A percentile compares a stretch with the other conserved stretches of the same genome.
These are phyloP conservation scores for Burhinus bistriatus DNA, from an alignment of 2,113 vertebrate genomes.

Conservation along the genomic window DNA sequence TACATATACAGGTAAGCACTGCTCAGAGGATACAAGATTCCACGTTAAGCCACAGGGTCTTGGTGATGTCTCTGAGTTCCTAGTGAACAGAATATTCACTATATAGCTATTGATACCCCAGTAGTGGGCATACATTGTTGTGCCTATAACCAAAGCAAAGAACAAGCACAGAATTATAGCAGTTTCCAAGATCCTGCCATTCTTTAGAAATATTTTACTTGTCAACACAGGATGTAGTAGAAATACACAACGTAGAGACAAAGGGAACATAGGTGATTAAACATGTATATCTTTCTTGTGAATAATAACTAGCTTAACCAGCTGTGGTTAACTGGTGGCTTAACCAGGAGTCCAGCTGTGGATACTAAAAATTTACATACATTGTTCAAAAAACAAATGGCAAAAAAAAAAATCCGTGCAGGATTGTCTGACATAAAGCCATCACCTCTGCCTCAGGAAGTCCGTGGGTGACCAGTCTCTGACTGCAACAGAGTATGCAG, in stretches of 20 bases:
- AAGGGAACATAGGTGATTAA: not conserved
- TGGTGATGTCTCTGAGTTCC: not conserved
- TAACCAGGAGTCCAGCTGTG: not conserved
- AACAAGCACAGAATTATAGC: not conserved
- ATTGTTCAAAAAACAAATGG: not conserved
- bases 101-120: not conserved
- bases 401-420: not conserved
- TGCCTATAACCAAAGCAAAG: not conserved
- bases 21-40: not conserved
- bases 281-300: not conserved
- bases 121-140: not conserved
- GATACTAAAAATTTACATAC: not conserved
- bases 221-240: not conserved
- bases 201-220: not conserved
- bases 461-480: not conserved
- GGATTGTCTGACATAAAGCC: not conserved
- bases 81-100: not conserved
- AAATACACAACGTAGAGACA: not conserved
- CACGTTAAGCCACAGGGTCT: not conserved
- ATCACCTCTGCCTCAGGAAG: not conserved
- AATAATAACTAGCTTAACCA: not conserved
- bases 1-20: not conserved
- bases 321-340: not conserved
- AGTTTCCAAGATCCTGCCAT: not conserved
- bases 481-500: rapidly evolving